phyloP scores from a whole-genome alignment of 1,140 invertebrate species.

The Kradibia gibbosae region DNA sequence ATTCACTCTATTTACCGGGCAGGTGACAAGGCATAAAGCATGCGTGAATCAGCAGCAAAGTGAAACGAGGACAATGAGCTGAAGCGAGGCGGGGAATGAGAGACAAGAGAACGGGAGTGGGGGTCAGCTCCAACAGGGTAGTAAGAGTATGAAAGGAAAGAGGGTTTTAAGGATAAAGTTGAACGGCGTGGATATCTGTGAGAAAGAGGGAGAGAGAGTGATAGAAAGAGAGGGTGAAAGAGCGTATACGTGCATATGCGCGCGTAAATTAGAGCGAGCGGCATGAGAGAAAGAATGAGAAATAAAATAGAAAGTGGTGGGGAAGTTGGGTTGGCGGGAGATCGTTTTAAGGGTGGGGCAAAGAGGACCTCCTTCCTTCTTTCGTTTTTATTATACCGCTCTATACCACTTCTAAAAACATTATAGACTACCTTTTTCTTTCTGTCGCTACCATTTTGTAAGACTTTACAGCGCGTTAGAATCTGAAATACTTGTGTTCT shows the following conservation, averaged over 20 bases:
- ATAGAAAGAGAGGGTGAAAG: background rate
- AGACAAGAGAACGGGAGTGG: background rate
- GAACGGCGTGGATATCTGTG: background rate
- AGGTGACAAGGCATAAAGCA: constrained; percentile 36
- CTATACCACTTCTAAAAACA: background rate
- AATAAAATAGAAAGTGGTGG: constrained; percentile 6
- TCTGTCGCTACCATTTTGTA: constrained; percentile 20
- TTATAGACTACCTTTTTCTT: constrained; percentile 8
- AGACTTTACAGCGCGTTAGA: background rate
- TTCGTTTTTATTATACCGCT: background rate
- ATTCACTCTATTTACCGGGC: constrained; percentile 31
- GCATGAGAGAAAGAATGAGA: background rate
- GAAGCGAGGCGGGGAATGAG: constrained; percentile 14
- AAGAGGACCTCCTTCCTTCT: constrained; percentile 21
- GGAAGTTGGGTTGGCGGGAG: background rate
- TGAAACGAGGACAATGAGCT: constrained; percentile 6
- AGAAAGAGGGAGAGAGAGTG: background rate
- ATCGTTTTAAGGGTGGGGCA: constrained; percentile 8
- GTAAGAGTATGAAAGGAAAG: background rate
- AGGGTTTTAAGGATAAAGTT: background rate
- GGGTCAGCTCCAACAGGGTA: background rate
- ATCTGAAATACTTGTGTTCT: background rate
- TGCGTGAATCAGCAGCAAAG: constrained; percentile 1
- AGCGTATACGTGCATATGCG: background rate
- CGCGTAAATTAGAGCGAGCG: background rate